Evolutionary conservation across 2,888 invertebrate genomes (phyloP).

Genomic region (Tryphoninae sp.): DNA sequence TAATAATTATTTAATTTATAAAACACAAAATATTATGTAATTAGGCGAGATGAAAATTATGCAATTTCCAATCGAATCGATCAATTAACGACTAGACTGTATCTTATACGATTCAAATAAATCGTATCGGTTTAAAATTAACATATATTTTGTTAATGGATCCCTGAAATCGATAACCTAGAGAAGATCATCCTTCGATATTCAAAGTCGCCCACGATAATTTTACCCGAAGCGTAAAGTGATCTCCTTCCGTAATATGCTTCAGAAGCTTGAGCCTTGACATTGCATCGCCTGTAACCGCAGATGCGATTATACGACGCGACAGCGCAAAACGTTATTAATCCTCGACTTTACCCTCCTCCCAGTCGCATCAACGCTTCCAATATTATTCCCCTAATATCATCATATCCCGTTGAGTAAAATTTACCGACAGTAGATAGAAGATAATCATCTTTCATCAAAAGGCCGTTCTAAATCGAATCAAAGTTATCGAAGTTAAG

Average conservation of each 20-base stretch:
- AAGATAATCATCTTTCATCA: neutral
- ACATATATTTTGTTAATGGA: constrained; percentile 65
- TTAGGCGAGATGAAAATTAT: no score
- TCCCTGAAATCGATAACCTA: constrained; percentile 38
- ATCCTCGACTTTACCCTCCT: constrained; percentile 48
- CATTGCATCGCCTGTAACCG: constrained; percentile 28
- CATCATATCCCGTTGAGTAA: neutral
- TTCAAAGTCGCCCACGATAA: constrained; percentile 55
- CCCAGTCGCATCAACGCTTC: constrained; percentile 49
- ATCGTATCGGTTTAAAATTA: no score
- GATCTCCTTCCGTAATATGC: constrained; percentile 21
- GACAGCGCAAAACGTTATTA: constrained; percentile 55
- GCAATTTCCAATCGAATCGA: no score
- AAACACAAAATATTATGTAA: no score
- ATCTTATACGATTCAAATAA: no score
- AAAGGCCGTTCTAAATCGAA: neutral
- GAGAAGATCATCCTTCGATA: constrained; percentile 57
- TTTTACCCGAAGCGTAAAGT: constrained; percentile 44
- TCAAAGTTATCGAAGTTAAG: neutral
- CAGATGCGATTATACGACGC: constrained; percentile 46
- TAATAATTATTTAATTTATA: no score
- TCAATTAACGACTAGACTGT: no score
- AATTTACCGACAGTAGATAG: neutral
- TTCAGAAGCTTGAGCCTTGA: constrained; percentile 40
- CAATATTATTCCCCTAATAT: constrained; percentile 36